Evolutionary conservation across 2,113 vertebrate species (phyloP).

Genomic region (Pterocles gutturalis): DNA sequence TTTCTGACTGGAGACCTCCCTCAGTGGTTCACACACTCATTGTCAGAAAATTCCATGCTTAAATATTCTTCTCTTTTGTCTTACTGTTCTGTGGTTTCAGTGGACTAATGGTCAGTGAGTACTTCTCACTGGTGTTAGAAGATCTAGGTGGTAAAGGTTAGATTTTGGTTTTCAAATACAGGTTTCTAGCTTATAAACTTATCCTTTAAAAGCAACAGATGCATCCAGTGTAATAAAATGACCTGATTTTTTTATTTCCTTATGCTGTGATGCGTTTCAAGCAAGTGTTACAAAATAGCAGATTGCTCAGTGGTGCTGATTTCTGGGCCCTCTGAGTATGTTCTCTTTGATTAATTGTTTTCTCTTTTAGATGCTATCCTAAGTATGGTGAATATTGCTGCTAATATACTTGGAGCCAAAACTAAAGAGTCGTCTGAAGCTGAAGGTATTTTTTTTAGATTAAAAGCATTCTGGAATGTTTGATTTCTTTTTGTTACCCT

Average conservation of each 20-base stretch:
- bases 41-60: neutral
- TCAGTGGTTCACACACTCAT: neutral
- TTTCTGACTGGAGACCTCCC: neutral
- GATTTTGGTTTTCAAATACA: neutral
- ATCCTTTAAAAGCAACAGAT: neutral
- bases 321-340: neutral
- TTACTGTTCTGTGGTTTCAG: neutral
- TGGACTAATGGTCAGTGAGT: neutral
- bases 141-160: neutral
- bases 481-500: neutral
- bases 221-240: neutral
- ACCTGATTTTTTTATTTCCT: neutral
- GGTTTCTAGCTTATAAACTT: neutral
- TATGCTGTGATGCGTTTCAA: neutral
- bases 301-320: neutral
- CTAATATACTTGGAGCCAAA: conserved; percentile 95
- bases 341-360: conserved; percentile 9
- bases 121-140: neutral
- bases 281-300: neutral
- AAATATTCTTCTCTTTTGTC: neutral
- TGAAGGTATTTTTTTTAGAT: conserved; percentile 80
- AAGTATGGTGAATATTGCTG: conserved; percentile 98
- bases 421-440: conserved; percentile 80
- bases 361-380: conserved; percentile 91
- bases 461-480: neutral